Evolutionary conservation across 1,140 invertebrate genomes (phyloP).

Genomic region (Zaprionus kolodkinae): DNA sequence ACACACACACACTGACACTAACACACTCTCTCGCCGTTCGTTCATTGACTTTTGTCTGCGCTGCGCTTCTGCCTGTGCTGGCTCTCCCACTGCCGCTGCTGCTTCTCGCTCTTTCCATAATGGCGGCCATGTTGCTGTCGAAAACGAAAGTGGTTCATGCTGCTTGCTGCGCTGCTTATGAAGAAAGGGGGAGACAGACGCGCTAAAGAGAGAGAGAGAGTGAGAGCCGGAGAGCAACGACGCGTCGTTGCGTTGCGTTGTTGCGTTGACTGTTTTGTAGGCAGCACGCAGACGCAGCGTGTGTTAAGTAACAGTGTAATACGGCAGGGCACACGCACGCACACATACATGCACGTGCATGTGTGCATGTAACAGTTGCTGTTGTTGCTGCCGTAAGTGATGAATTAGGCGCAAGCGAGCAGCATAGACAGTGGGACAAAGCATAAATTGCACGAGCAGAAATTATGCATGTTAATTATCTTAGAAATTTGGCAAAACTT

Average conservation of each 20-base stretch:
- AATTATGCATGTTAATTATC: not conserved
- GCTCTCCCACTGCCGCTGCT: constrained; percentile 4
- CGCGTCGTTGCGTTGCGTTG: constrained; percentile 3
- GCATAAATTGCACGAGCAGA: not conserved
- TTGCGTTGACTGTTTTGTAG: constrained; percentile 53
- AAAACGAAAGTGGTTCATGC: constrained; percentile 79
- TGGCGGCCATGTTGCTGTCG: constrained; percentile 46
- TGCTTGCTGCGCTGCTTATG: constrained; percentile 31
- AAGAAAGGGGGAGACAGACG: not conserved
- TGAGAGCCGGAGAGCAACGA: constrained; percentile 10
- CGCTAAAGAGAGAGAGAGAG: constrained; percentile 1
- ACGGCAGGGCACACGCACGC: not conserved
- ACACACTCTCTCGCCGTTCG: constrained; percentile 28
- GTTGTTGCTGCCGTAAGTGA: constrained; percentile 57
- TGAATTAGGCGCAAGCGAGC: constrained; percentile 55
- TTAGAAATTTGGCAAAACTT: not conserved
- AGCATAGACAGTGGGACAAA: not conserved
- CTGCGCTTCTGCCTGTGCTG: constrained; percentile 8
- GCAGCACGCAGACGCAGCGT: constrained; percentile 73
- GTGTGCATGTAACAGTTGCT: constrained; percentile 16
- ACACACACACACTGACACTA: constrained; percentile 9
- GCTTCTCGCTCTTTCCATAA: constrained; percentile 10
- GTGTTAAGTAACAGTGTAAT: constrained; percentile 58
- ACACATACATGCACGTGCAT: not conserved
- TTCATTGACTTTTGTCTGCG: constrained; percentile 74